Conservation (phyloP, 2,888 invertebrate genomes). For the Sceliomorpha sp. region DNA sequence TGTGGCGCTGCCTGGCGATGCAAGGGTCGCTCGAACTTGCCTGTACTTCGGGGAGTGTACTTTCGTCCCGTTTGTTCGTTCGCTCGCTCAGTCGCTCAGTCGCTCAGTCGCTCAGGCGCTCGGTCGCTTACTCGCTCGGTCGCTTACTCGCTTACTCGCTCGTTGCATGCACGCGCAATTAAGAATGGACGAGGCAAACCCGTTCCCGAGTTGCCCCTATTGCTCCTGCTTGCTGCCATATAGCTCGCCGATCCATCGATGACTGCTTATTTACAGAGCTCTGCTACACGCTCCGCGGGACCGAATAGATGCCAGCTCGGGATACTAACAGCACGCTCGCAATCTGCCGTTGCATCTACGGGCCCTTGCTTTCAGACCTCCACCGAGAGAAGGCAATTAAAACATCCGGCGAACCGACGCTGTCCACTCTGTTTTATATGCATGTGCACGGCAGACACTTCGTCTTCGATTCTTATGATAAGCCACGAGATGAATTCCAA, state of each 20-base stretch:
- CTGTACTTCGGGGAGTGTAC: conserved; percentile 38
- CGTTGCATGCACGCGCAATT: conserved; percentile 74
- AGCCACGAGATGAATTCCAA: conserved; percentile 48
- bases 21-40: conserved; percentile 19
- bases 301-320: conserved; percentile 61
- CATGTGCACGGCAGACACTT: conserved; percentile 50
- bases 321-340: conserved; percentile 59
- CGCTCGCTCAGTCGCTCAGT: too few relatives aligned
- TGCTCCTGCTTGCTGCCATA: conserved; percentile 36
- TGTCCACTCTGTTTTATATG: conserved; percentile 44
- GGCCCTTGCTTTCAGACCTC: conserved; percentile 59
- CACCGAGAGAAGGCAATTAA: conserved; percentile 74
- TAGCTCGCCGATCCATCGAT: conserved; percentile 71
- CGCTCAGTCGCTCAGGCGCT: too few relatives aligned
- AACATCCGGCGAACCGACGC: conserved; percentile 66
- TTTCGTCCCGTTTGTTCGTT: too few relatives aligned
- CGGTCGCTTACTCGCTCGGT: too few relatives aligned
- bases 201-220: conserved; percentile 31
- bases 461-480: conserved; percentile 51
- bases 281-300: conserved; percentile 66
- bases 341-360: conserved; percentile 44
- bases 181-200: conserved; percentile 62
- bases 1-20: conserved; percentile 58
- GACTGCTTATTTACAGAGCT: conserved; percentile 76
- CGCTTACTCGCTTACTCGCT: too few relatives aligned